Conservation (phyloP, 2,888 invertebrate genomes). For the Chironomus riparius region DNA sequence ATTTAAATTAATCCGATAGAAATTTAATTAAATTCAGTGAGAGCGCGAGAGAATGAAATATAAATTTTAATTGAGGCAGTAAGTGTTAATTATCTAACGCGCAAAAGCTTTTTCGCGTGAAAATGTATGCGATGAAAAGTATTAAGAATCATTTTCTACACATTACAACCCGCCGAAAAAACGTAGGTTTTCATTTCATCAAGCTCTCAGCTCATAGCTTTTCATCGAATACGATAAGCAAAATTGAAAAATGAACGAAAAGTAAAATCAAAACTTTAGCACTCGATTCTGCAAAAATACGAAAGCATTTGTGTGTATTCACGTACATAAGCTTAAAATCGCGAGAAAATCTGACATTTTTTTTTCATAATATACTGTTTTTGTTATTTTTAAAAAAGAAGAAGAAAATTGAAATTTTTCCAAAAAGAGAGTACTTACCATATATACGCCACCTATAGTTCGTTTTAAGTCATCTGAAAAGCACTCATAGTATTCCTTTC, state of each 20-base stretch:
- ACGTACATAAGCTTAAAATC: slow-evolving; percentile 9
- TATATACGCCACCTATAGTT: background rate
- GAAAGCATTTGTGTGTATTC: background rate
- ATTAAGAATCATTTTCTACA: too few species aligned
- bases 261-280: background rate
- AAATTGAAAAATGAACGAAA: background rate
- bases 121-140: background rate
- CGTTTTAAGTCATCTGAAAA: background rate
- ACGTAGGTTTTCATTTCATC: too few species aligned
- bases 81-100: background rate
- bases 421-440: slow-evolving; percentile 19
- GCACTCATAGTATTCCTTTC: slow-evolving; percentile 7
- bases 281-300: background rate
- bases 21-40: too few species aligned
- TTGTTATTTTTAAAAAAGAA: background rate
- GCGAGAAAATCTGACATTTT: slow-evolving; percentile 26
- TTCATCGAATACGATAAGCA: background rate
- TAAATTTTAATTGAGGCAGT: background rate
- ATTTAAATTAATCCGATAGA: too few species aligned
- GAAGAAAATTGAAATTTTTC: slow-evolving; percentile 5
- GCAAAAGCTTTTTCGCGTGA: background rate
- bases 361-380: background rate
- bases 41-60: too few species aligned
- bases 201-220: background rate
- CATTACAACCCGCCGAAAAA: too few species aligned